Evolutionary conservation across 1,140 invertebrate genomes (phyloP).

Genomic region (Tetramorium alpestre): DNA sequence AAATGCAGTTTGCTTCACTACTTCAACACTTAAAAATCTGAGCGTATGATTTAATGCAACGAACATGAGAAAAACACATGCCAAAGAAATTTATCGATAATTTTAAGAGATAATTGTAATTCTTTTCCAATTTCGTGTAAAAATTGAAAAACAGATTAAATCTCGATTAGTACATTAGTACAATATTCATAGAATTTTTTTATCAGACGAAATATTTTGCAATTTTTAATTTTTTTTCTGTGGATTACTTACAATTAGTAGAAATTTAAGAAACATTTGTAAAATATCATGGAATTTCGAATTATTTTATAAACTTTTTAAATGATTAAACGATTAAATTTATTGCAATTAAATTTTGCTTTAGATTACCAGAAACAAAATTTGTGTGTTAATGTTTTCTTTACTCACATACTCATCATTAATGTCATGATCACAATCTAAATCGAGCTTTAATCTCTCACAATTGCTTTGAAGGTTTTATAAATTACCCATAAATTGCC

Average conservation of each 20-base stretch:
- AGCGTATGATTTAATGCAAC: not conserved
- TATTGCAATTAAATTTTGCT: not conserved
- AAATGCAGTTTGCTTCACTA: not conserved
- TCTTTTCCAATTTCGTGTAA: not conserved
- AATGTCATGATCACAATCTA: too few relatives aligned
- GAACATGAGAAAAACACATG: not conserved
- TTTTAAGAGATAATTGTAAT: not conserved
- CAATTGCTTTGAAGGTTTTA: too few relatives aligned
- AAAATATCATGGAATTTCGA: not conserved
- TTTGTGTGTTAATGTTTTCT: not conserved
- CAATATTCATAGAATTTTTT: not conserved
- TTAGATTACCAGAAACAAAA: not conserved
- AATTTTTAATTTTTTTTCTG: not conserved
- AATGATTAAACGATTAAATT: not conserved
- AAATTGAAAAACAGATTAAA: not conserved
- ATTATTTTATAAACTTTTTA: not conserved
- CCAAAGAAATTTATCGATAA: not conserved
- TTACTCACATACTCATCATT: too few relatives aligned
- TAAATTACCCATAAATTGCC: too few relatives aligned
- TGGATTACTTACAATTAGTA: not conserved
- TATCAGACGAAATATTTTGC: not conserved
- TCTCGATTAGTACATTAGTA: not conserved
- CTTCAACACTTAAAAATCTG: not conserved
- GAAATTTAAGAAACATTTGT: not conserved
- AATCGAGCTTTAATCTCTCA: too few relatives aligned